Evolutionary conservation across 2,888 invertebrate species (phyloP).

Genomic region (Ophioninae sp.): DNA sequence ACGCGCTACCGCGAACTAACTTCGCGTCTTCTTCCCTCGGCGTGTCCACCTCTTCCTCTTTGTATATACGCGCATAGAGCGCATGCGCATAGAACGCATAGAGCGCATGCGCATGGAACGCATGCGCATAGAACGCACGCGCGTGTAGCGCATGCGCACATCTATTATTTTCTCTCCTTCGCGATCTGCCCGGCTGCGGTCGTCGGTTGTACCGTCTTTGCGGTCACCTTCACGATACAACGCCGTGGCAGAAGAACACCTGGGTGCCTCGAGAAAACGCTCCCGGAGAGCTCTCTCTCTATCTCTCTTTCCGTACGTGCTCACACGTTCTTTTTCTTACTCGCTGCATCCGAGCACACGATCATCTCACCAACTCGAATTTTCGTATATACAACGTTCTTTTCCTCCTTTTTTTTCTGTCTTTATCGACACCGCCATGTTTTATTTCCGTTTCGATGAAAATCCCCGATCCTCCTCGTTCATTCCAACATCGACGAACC

Average conservation of each 20-base stretch:
- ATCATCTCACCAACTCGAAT: not conserved
- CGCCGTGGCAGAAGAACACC: slow-evolving; percentile 47
- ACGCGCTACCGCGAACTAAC: slow-evolving; percentile 56
- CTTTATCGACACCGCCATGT: not conserved
- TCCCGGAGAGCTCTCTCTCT: slow-evolving; percentile 23
- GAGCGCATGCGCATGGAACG: not conserved
- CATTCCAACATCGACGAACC: slow-evolving; percentile 24
- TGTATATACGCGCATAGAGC: not conserved
- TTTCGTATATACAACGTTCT: slow-evolving; percentile 22
- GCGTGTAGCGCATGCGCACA: not conserved
- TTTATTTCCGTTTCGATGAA: not conserved
- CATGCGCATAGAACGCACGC: not conserved
- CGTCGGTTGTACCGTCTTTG: slow-evolving; percentile 11
- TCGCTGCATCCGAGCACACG: not conserved
- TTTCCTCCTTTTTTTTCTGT: not conserved
- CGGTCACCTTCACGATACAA: slow-evolving; percentile 44
- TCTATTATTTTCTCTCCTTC: slow-evolving; percentile 14
- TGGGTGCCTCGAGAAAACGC: slow-evolving; percentile 51
- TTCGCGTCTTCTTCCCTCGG: slow-evolving; percentile 40
- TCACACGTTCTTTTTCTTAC: slow-evolving; percentile 17
- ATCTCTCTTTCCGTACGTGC: slow-evolving; percentile 45
- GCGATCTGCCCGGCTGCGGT: slow-evolving; percentile 2
- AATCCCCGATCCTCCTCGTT: not conserved
- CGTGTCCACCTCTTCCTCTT: slow-evolving; percentile 4
- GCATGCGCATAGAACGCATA: not conserved